A percentile compares a stretch with the other conserved stretches of the same genome.
phyloP scores from a whole-genome alignment of 2,113 vertebrate genomes.

The Sula dactylatra region DNA sequence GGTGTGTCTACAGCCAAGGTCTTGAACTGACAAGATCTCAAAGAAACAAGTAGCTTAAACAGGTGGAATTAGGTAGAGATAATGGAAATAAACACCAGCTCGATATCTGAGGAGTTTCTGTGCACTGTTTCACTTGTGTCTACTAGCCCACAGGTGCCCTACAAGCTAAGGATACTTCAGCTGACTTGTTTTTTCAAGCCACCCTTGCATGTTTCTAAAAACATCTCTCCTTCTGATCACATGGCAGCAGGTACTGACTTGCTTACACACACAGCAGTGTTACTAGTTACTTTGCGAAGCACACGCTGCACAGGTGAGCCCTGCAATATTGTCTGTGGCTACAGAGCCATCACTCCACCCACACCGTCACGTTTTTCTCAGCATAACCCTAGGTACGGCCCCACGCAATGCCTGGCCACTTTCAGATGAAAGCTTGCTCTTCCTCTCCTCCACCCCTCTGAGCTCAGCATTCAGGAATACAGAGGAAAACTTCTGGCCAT shows the following conservation, averaged over 20 bases:
- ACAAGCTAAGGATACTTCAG: neutral
- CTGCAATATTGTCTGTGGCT: neutral
- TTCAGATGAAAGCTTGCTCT: neutral
- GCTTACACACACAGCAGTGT: neutral
- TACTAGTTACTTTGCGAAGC: neutral
- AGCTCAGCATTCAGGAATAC: conserved; percentile 13
- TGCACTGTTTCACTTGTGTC: neutral
- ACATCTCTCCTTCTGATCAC: conserved; percentile 3
- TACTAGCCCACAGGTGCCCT: neutral
- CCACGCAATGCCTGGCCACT: neutral
- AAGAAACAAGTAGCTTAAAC: neutral
- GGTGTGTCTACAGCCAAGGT: neutral
- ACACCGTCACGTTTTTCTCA: neutral
- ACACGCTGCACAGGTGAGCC: neutral
- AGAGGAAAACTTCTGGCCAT: neutral
- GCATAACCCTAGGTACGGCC: neutral
- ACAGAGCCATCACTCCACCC: neutral
- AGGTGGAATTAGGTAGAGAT: neutral
- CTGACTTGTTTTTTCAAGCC: conserved; percentile 8
- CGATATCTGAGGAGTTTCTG: neutral
- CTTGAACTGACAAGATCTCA: neutral
- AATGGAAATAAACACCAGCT: neutral
- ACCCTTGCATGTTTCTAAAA: conserved; percentile 30
- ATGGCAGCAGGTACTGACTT: conserved; percentile 29
- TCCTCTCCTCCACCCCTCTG: conserved; percentile 3